Evolutionary conservation across 2,113 vertebrate genomes (phyloP), one percentile per base, ranked within the genome.

Genomic region (Symphodus melops): DNA sequence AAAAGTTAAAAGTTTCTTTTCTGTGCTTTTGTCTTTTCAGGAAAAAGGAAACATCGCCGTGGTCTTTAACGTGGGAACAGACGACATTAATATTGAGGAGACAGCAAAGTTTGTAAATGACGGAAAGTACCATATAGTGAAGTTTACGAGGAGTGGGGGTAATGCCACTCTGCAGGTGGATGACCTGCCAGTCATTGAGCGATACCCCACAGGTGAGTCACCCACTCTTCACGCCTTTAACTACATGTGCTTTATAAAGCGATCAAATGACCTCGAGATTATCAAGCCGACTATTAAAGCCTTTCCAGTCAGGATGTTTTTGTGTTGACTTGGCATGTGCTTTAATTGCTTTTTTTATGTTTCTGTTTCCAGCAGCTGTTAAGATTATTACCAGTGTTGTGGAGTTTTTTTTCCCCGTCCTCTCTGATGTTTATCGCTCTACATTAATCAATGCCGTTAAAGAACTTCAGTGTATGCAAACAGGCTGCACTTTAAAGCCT

Each of bases 91-190:
- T 84, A 99, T 99, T 28, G 97, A 99, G 90, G 97, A 99, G 92
- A 96, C 96, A 66, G 94, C 96, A 90, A 97, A 98, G 91, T 97
- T 98, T 95, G 97, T 99, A 93, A 99, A 99, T 78, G 98, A 99
- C 79, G 98, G 98, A 77, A 99, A 98, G 91, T 99, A 99, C 95
- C 98, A 99, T 73, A 96, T 98, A 94, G 97, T 99, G 84, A 97
- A 97, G 93, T 99, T 99, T 94, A 99, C 97, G 1, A 93, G 98
- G 92, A 99, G 97, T 86, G 98, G 98, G 55, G 98, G 98, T 92
- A 99, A 99, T 89, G 98, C 98, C 95, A 99, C 97, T 2, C 96
- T 99, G 76, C 98, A 99, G 95, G 96, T 99, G 96, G 98, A 99
- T 95, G 97, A 96, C 96, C 97, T 97, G 94, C 97, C 97, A 1